Percentiles rank a stretch among this genome's conserved stretches.
phyloP scores from a whole-genome alignment of 2,797 vertebrate genomes.

The Borostomias antarcticus region DNA sequence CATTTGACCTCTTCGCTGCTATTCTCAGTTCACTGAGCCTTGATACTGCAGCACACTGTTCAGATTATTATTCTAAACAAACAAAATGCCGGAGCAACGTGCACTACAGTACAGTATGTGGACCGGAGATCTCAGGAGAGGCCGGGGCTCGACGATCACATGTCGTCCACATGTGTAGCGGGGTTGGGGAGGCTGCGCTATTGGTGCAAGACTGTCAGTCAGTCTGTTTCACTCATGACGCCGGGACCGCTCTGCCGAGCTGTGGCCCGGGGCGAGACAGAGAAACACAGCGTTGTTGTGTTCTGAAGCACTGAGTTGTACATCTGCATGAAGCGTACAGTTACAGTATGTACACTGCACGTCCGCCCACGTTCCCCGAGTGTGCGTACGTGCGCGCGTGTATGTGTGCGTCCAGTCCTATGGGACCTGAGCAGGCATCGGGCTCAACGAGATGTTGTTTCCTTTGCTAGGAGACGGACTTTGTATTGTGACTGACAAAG shows the following conservation, averaged over 20 bases:
- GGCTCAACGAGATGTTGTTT: conserved; percentile 64
- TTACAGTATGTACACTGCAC: conserved; percentile 61
- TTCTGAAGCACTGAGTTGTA: conserved; percentile 51
- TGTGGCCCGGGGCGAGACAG: conserved; percentile 45
- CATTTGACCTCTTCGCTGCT: conserved; percentile 19
- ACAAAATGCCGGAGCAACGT: not conserved
- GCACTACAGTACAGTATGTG: not conserved
- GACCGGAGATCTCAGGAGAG: not conserved
- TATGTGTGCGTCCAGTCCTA: conserved; percentile 26
- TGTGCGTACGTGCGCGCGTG: conserved; percentile 5
- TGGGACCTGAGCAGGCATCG: conserved; percentile 49
- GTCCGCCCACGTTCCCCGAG: conserved; percentile 62
- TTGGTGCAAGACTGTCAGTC: conserved; percentile 60
- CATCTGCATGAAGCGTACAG: conserved; percentile 61
- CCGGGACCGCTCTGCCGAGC: conserved; percentile 51
- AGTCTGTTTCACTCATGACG: conserved; percentile 59
- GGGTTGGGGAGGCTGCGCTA: conserved; percentile 45
- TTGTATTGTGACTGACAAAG: conserved; percentile 55
- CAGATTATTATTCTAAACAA: not conserved
- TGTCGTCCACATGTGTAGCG: conserved; percentile 52
- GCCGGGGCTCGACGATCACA: conserved; percentile 28
- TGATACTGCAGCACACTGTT: not conserved
- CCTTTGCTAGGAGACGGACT: conserved; percentile 57
- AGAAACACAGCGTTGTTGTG: conserved; percentile 46
- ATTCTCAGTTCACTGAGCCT: conserved; percentile 13